phyloP scores from a whole-genome alignment of 2,113 vertebrate genomes.

The Notothenia coriiceps region DNA sequence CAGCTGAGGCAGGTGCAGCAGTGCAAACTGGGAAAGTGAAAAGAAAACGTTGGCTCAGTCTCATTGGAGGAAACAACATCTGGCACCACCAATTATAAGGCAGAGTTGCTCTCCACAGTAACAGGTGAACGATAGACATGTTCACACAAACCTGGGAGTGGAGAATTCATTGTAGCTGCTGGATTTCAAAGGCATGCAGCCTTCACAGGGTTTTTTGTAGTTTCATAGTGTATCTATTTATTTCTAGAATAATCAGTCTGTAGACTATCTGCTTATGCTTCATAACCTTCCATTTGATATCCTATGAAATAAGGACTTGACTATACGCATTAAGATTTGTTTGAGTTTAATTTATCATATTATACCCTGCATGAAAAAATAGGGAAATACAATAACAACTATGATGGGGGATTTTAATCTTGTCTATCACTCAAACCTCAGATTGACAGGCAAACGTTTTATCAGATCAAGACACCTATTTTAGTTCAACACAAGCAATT shows the following conservation, averaged over 20 bases:
- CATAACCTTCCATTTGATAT: neutral
- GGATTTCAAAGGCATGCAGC: neutral
- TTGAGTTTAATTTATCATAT: neutral
- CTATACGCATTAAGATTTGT: neutral
- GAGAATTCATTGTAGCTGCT: conserved; percentile 4
- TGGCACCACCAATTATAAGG: conserved; percentile 30
- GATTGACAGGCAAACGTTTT: neutral
- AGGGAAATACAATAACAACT: neutral
- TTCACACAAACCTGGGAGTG: conserved; percentile 26
- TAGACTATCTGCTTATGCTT: neutral
- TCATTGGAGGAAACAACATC: conserved; percentile 39
- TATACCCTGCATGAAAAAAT: neutral
- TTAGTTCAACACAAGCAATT: neutral
- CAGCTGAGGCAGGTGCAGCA: conserved; percentile 45
- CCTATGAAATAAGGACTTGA: neutral
- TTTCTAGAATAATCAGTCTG: neutral
- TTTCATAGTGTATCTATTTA: neutral
- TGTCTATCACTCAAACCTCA: neutral
- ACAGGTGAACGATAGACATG: conserved; percentile 39
- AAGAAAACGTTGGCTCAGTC: conserved; percentile 43
- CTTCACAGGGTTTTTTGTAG: neutral
- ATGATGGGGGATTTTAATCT: neutral
- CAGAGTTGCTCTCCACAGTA: conserved; percentile 57
- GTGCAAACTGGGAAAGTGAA: conserved; percentile 51
- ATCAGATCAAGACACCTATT: neutral